A percentile compares a stretch with the other conserved stretches of the same genome.
These are phyloP conservation scores for Puffinus mauretanicus DNA, from an alignment of 2,113 vertebrate genomes.

Conservation along the genomic window DNA sequence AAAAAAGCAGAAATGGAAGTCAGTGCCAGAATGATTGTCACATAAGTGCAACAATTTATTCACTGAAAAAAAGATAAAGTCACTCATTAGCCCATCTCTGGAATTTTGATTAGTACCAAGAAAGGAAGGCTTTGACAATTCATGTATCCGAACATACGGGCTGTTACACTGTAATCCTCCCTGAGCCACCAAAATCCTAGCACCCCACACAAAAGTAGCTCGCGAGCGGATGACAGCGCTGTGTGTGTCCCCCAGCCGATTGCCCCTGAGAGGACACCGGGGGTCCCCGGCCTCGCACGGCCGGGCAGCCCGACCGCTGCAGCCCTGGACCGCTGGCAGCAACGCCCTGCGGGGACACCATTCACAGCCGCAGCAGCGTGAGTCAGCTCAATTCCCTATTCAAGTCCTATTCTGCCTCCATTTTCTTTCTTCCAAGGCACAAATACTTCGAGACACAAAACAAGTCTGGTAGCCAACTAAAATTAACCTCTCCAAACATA, in stretches of 20 bases:
- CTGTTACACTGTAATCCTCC: background rate
- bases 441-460: background rate
- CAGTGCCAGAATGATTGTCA: slow-evolving; percentile 18
- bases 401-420: background rate
- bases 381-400: slow-evolving; percentile 26
- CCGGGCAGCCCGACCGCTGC: background rate
- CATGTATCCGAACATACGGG: background rate
- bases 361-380: background rate
- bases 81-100: background rate
- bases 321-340: background rate
- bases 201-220: background rate
- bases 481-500: background rate
- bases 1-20: slow-evolving; percentile 16
- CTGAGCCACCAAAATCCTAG: background rate
- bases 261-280: fast-evolving
- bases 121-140: background rate
- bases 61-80: background rate
- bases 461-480: background rate
- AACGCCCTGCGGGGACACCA: background rate
- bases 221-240: fast-evolving
- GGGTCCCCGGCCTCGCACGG: fast-evolving
- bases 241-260: fast-evolving
- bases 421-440: slow-evolving; percentile 2
- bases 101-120: background rate
- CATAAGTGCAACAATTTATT: background rate